Evolutionary conservation across 1,140 invertebrate genomes (phyloP).

Genomic region (Scaptomyza montana): DNA sequence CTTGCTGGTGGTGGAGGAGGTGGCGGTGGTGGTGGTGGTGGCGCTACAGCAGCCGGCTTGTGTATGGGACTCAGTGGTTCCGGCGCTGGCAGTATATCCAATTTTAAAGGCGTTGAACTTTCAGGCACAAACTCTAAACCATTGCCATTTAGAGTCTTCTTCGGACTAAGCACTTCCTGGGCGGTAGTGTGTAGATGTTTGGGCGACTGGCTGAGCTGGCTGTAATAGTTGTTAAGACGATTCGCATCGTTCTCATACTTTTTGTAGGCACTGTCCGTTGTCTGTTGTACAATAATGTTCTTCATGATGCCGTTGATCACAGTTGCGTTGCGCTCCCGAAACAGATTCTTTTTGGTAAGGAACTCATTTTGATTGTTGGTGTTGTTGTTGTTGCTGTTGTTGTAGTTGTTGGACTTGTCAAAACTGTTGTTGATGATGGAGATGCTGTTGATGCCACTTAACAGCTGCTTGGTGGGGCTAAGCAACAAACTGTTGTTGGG

Average conservation of each 20-base stretch:
- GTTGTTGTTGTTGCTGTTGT: constrained; percentile 44
- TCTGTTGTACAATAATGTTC: constrained; percentile 75
- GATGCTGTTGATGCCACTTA: constrained; percentile 79
- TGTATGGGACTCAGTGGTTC: constrained; percentile 64
- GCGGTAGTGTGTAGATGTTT: constrained; percentile 56
- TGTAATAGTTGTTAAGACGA: constrained; percentile 80
- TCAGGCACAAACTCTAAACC: constrained; percentile 56
- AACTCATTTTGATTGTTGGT: constrained; percentile 73
- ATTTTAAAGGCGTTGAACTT: constrained; percentile 55
- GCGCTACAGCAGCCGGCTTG: constrained; percentile 39
- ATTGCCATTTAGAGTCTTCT: constrained; percentile 71
- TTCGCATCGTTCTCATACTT: constrained; percentile 83
- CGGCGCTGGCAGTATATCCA: constrained; percentile 47
- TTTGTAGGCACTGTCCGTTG: constrained; percentile 69
- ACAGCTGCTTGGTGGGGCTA: constrained; percentile 75
- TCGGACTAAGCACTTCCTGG: constrained; percentile 64
- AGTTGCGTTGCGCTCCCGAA: constrained; percentile 79
- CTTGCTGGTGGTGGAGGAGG: constrained; percentile 73
- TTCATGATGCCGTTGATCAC: constrained; percentile 83
- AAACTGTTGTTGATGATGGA: constrained; percentile 83
- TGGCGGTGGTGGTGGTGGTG: constrained; percentile 66
- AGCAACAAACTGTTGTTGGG: constrained; percentile 74
- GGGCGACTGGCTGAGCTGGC: constrained; percentile 69
- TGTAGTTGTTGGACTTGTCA: constrained; percentile 61
- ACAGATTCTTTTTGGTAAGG: constrained; percentile 82